Evolutionary conservation across 2,113 vertebrate genomes (phyloP), one percentile per base, ranked within the genome.

Genomic region (Phaethornis superciliosus): DNA sequence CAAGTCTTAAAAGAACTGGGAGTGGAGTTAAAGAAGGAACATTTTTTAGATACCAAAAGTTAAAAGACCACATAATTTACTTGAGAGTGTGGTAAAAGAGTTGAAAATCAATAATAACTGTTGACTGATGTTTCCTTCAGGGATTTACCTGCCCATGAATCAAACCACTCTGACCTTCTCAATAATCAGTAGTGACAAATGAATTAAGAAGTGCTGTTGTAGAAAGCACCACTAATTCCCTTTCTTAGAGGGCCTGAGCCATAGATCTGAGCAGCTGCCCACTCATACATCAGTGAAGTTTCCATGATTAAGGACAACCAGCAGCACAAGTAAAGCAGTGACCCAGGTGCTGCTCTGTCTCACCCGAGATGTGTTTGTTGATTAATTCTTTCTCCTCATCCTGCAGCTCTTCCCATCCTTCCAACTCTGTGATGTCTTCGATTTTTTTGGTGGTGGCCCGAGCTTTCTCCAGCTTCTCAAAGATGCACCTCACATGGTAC

Each of bases 391-490:
- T 99, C 93, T 99, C 99, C 1, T 96, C 97, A 20, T 99, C 99
- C 92, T 99, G 97, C 33, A 99, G 97, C 78, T 99, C 99, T 81
- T 99, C 98, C 99, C 99, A 99, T 16, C 99, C 99, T 92, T 99
- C 99, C 96, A 99, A 96, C 20, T 99, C 99, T 0, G 99, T 99
- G 89, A 99, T 98, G 84, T 99, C 99, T 69, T 99, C 99, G 0
- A 99, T 99, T 96, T 99, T 99, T 97, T 99, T 99, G 2, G 99
- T 99, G 80, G 99, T 99, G 55, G 99, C 99, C 72, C 99, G 97
- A 3, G 99, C 99, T n/a, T 98, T 97, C 52, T 99, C 99, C 49
- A 99, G 97, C 96, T 99, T 99, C 98, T 99, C 99, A 59, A 99
- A 99, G 10, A 99, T 99, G 89, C 99, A 99, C 90, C 99, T 99